Percentiles rank a stretch among this genome's conserved stretches.
These are phyloP conservation scores for Laticauda colubrina DNA, from an alignment of 2,113 vertebrate species.

Conservation along the genomic window DNA sequence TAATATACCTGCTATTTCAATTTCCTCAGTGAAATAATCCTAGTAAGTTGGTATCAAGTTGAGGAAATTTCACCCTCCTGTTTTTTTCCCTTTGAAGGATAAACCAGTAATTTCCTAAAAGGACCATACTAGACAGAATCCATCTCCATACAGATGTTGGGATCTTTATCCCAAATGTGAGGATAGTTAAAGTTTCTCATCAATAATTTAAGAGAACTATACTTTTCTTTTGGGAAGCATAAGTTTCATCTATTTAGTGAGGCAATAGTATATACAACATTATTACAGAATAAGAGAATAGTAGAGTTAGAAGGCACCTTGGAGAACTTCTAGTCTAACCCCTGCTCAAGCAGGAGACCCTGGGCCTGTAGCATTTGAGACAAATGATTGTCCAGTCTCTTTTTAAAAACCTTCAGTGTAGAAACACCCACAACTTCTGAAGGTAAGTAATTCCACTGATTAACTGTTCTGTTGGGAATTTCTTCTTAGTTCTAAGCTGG, in stretches of 20 bases:
- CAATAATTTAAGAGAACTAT: neutral
- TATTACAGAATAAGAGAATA: neutral
- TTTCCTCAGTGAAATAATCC: neutral
- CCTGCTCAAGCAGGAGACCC: neutral
- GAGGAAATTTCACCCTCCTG: neutral
- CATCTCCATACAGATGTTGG: neutral
- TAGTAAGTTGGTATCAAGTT: neutral
- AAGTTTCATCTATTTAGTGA: neutral
- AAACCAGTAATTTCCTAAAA: neutral
- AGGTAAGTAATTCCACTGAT: neutral
- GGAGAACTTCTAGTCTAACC: neutral
- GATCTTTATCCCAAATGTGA: neutral
- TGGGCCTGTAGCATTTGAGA: neutral
- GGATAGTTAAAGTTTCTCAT: neutral
- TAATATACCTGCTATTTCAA: neutral
- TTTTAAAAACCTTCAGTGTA: neutral
- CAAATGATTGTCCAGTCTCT: neutral
- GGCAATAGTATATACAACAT: neutral
- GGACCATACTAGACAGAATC: neutral
- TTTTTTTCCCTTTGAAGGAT: neutral
- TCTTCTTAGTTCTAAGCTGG: neutral
- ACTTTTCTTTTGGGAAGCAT: neutral
- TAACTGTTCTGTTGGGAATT: neutral
- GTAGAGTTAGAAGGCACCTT: neutral
- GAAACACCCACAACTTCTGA: neutral